These are phyloP conservation scores for Lamellibrachia columna DNA, from an alignment of 2,888 invertebrate species.

Conservation along the genomic window DNA sequence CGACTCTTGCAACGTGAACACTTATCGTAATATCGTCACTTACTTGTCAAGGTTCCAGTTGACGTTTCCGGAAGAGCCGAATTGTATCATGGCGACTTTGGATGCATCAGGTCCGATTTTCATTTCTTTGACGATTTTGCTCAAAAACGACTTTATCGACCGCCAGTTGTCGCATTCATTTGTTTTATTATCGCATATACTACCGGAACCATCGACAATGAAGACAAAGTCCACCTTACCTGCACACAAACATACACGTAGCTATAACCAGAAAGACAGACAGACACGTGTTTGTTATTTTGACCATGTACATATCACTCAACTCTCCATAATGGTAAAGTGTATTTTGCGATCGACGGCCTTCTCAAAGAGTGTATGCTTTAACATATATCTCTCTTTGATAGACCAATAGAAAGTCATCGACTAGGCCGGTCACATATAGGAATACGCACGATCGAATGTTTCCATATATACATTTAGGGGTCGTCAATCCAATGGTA, in stretches of 20 bases:
- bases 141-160: slow-evolving; percentile 7
- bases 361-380: too few species aligned
- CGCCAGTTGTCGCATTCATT: slow-evolving; percentile 24
- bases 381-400: too few species aligned
- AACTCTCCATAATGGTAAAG: too few species aligned
- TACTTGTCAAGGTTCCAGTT: slow-evolving; percentile 14
- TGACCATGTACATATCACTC: too few species aligned
- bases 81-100: slow-evolving; percentile 19
- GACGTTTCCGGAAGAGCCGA: slow-evolving; percentile 6
- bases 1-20: background rate
- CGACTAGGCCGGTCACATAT: too few species aligned
- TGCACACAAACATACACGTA: background rate
- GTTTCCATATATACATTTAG: too few species aligned
- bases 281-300: too few species aligned
- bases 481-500: too few species aligned
- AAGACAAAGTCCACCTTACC: slow-evolving; percentile 27
- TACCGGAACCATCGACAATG: slow-evolving; percentile 24
- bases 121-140: background rate
- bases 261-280: background rate
- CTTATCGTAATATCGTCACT: background rate
- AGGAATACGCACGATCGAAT: too few species aligned
- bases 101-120: background rate
- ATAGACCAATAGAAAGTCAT: too few species aligned
- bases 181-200: slow-evolving; percentile 13
- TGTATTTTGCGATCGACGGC: too few species aligned